Percentiles rank a stretch among this genome's conserved stretches.
These are phyloP conservation scores for Pelecanoides urinatrix DNA, from an alignment of 2,113 vertebrate species.

Conservation along the genomic window DNA sequence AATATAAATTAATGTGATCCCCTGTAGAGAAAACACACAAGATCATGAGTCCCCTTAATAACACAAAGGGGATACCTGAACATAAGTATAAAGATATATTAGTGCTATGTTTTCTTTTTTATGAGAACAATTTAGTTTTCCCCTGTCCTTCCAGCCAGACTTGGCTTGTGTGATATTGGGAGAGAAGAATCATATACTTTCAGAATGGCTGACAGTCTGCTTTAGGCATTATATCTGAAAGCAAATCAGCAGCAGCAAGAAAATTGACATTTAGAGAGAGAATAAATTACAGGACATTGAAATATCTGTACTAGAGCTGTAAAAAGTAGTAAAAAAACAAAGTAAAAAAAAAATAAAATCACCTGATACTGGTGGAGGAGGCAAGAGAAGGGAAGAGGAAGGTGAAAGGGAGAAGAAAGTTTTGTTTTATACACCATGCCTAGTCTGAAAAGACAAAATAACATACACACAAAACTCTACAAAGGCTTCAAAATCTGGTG, in stretches of 20 bases:
- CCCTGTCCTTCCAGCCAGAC: constrained; percentile 13
- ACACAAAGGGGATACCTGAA: constrained; percentile 35
- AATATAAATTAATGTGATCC: constrained; percentile 45
- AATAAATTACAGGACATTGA: constrained; percentile 59
- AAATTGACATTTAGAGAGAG: constrained; percentile 55
- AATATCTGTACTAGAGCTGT: constrained; percentile 38
- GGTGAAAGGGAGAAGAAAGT: neutral
- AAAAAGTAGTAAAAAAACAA: neutral
- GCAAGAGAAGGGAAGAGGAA: neutral
- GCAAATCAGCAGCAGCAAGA: constrained; percentile 37
- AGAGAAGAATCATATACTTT: constrained; percentile 28
- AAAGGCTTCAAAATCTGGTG: neutral
- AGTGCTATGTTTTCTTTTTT: constrained; percentile 40
- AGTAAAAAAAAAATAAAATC: neutral
- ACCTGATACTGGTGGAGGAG: neutral
- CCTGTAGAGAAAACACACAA: constrained; percentile 42
- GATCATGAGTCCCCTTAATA: constrained; percentile 39
- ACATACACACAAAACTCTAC: neutral
- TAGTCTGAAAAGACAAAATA: neutral
- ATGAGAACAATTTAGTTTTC: constrained; percentile 50
- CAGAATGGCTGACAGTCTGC: constrained; percentile 34
- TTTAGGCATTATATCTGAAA: constrained; percentile 60
- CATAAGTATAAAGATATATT: constrained; percentile 51
- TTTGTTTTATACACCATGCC: neutral
- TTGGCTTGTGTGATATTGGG: constrained; percentile 13